A percentile compares a stretch with the other conserved stretches of the same genome.
Evolutionary conservation across 2,113 vertebrate genomes (phyloP).

Genomic region (Carollia perspicillata): DNA sequence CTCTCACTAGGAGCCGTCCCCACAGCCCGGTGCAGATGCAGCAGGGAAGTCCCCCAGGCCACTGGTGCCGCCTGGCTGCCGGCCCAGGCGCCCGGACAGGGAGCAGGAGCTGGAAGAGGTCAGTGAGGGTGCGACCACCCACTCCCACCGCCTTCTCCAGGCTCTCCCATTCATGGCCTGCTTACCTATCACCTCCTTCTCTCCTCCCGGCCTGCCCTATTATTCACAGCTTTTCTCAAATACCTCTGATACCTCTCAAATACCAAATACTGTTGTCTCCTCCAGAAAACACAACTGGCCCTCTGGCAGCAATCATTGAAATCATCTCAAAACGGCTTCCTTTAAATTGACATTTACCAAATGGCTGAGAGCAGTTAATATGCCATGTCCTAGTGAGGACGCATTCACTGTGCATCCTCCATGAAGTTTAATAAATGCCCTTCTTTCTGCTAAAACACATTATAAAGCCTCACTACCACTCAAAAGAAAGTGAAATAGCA

Average conservation of each 20-base stretch:
- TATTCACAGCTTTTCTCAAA: background rate
- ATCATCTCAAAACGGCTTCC: background rate
- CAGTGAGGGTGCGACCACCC: no score
- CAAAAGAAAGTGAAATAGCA: background rate
- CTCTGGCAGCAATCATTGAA: background rate
- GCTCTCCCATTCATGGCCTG: background rate
- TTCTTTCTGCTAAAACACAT: background rate
- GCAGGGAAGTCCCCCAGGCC: rapidly evolving
- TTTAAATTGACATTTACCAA: background rate
- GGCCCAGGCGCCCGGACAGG: background rate
- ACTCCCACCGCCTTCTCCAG: background rate
- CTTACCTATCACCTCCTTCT: no score
- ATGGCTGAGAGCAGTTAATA: background rate
- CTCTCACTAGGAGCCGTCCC: rapidly evolving
- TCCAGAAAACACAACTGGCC: background rate
- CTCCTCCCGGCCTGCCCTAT: background rate
- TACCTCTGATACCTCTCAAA: background rate
- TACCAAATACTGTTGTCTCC: no score
- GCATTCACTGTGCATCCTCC: background rate
- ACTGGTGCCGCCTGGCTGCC: rapidly evolving
- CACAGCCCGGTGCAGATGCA: rapidly evolving
- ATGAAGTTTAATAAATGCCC: background rate
- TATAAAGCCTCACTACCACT: background rate
- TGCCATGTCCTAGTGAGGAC: background rate
- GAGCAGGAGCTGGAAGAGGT: background rate